Base-by-base conservation (phyloP, 2,797 vertebrate genomes). In the Acanthiza pusilla region DNA sequence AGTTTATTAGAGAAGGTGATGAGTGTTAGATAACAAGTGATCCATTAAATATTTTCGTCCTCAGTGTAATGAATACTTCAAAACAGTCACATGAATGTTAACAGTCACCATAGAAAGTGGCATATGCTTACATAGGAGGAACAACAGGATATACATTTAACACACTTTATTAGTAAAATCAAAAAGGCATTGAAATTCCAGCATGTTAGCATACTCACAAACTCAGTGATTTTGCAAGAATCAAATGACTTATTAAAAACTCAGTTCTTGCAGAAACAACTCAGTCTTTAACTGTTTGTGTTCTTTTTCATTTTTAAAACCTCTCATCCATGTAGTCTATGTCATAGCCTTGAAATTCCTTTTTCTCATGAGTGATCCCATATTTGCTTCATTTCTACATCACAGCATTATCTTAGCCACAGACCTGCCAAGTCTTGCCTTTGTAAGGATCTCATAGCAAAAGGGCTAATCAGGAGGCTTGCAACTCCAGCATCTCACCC, bases 41-140 rank as follows among this genome's bases (percentile, higher is more conserved):
- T 60, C 40, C 67, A 71, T 93, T 88, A 93, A 92, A 84, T 90
- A 91, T 88, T 94, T 91, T 90, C 36, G 32, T 82, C 67, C 82
- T 94, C 63, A 60, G 3, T 79, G 74, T 86, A 93, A 94, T 71
- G 80, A 95, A 76, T 67, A 84, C 90, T 96, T 95, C 93, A 89
- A 89, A 95, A 95, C 71, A 87, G 63, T 83, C 80, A 82, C 90
- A 93, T 90, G 88, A 94, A 94, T 94, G 88, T 76, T 88, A 86
- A 66, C 77, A 65, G 55, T 81, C 73, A 73, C 76, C 66, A 63
- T 4, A 81, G 90, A 90, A 88, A 87, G 90, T 45, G 75, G 43
- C 90, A 90, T 86, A 84, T 93, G 85, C 83, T 94, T 94, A 95
- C 79, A 90, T 73, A 88, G 95, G 76, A 95, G 90, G 83, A 95